These are phyloP conservation scores for Eristalinus aeneus DNA, from an alignment of 2,888 invertebrate species.

Conservation along the genomic window DNA sequence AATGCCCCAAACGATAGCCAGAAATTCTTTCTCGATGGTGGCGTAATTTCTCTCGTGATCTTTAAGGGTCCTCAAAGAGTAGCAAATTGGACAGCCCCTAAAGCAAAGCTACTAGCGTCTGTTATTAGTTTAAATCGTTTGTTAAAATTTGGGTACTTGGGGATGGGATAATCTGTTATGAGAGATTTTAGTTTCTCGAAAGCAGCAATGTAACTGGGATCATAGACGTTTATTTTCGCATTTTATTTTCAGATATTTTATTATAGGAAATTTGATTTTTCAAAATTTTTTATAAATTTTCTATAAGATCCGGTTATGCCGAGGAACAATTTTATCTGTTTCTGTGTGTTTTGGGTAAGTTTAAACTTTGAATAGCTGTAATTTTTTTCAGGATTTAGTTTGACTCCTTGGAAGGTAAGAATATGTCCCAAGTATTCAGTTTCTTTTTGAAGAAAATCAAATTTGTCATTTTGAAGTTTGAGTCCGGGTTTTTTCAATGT, in stretches of 20 bases:
- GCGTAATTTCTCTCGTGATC: slow-evolving; percentile 72
- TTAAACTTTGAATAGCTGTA: slow-evolving; percentile 19
- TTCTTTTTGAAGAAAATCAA: not conserved
- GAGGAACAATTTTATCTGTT: no score
- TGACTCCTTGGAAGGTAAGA: slow-evolving; percentile 46
- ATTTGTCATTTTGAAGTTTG: not conserved
- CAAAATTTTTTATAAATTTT: slow-evolving; percentile 55
- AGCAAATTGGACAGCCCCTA: slow-evolving; percentile 72
- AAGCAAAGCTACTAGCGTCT: slow-evolving; percentile 72
- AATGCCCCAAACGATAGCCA: slow-evolving; percentile 74
- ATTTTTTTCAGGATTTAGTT: no score
- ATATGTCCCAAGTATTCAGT: slow-evolving; percentile 71
- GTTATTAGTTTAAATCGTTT: slow-evolving; percentile 31
- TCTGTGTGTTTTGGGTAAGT: no score
- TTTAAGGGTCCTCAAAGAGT: slow-evolving; percentile 35
- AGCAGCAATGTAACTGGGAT: slow-evolving; percentile 33
- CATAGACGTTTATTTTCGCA: slow-evolving; percentile 31
- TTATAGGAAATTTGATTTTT: slow-evolving; percentile 37
- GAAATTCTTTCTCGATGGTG: slow-evolving; percentile 75
- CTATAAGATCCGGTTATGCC: slow-evolving; percentile 37
- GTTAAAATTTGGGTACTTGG: slow-evolving; percentile 47
- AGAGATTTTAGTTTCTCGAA: slow-evolving; percentile 46
- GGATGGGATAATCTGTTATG: slow-evolving; percentile 29
- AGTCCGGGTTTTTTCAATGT: no score
- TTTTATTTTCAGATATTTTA: slow-evolving; percentile 45